Evolutionary conservation across 1,140 invertebrate genomes (phyloP), one percentile per base, ranked within the genome.

Genomic region (Cataglyphis hispanica): DNA sequence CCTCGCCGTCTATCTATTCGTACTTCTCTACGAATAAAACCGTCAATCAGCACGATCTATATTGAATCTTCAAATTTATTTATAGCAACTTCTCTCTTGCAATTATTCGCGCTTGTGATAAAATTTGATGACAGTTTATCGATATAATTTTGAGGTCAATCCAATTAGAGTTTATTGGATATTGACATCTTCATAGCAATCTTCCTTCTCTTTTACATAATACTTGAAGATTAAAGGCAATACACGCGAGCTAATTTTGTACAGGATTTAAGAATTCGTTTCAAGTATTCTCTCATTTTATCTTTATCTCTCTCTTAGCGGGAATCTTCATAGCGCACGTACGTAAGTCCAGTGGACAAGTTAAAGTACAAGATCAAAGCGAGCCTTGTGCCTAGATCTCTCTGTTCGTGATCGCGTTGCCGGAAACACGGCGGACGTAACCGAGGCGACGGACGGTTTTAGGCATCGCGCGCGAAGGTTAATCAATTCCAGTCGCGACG

Each of bases 401-500:
- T 27, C n/a, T 25, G 5, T 56, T 37, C 63, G 43, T 56, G 43
- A 53, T 69, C 76, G 63, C 10, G 43, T 69, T 31, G 27, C 50
- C 46, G 78, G 66, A 81, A 81, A 72, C 66, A 72, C 34, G 34
- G 50, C 34, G 66, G 63, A 81, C 34, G 46, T 58, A 81, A 70
- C 77, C 50, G 77, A 58, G 34, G 77, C 64, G 64, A 67, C 50
- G 78, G 37, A 69, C 63, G 63, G 50, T 43, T 72, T 56, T 50
- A 46, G 78, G 53, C 25, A 46, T 43, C 53, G 78, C 37, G 53
- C 75, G 31, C 77, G 84, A 89, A 89, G 77, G 87, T 89, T 89
- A 89, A 89, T 89, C 88, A 89, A 89, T 89, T 89, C 88, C 87
- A 86, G 84, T 84, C 84, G 88, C 74, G 88, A 76, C 88, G 78